Percentiles rank a stretch among this genome's conserved stretches.
phyloP scores from a whole-genome alignment of 2,113 vertebrate species.

The Rhombomys opimus region DNA sequence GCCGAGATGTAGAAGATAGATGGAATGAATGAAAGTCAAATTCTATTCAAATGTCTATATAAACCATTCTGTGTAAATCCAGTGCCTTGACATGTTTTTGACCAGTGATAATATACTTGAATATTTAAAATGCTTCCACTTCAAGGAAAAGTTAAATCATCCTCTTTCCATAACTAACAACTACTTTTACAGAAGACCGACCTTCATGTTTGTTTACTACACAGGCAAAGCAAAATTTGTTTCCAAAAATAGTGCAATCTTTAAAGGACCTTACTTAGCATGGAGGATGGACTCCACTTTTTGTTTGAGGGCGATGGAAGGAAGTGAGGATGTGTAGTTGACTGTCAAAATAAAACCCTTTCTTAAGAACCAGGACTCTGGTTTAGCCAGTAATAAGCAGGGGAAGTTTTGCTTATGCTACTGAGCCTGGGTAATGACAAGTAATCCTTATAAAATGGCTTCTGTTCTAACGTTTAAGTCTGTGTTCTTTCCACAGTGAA shows the following conservation, averaged over 20 bases:
- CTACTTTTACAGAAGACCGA: constrained; percentile 21
- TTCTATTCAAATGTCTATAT: background rate
- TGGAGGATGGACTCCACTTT: background rate
- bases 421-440: constrained; percentile 32
- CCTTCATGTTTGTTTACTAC: constrained; percentile 6
- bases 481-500: constrained; percentile 42
- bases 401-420: constrained; percentile 44
- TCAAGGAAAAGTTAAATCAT: constrained; percentile 58
- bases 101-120: constrained; percentile 19
- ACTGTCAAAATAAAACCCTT: background rate
- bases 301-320: background rate
- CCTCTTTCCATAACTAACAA: constrained; percentile 32
- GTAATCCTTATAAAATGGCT: constrained; percentile 61
- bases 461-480: constrained; percentile 57
- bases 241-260: constrained; percentile 45
- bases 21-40: constrained; percentile 50
- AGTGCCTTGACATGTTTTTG: constrained; percentile 28
- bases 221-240: background rate
- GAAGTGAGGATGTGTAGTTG: background rate
- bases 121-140: constrained; percentile 38
- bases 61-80: constrained; percentile 27
- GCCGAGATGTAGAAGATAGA: background rate
- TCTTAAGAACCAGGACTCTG: constrained; percentile 24
- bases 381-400: constrained; percentile 24
- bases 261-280: constrained; percentile 39